Base-by-base conservation (phyloP, 2,888 invertebrate genomes). In the Xestia c-nigrum region DNA sequence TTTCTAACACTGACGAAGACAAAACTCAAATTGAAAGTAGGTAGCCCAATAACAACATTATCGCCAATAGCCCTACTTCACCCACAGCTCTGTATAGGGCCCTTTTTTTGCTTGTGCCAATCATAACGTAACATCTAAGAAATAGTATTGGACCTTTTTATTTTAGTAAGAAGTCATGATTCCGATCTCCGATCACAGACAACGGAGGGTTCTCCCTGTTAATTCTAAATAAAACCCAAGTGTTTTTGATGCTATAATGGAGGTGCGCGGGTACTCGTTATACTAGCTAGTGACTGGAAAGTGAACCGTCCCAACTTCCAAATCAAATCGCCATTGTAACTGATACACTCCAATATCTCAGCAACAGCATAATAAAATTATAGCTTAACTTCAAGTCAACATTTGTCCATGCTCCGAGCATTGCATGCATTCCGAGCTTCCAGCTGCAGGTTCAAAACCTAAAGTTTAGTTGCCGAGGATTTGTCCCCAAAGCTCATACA, bases 1-100 rank as follows among this genome's bases (percentile, higher is more conserved):
- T 91, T 65, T 87, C 89, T 16, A 78, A 88, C 65, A 86, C 78
- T 72, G 81, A 88, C 14, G 87, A 89, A 63, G 80, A 73, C 31
- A 21, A 72, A 63, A 46, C 69, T 59, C 67, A 73, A 52, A 46
- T 68, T 77, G 67, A 85, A 84, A 85, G 87, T 87, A 12, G 16
- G 80, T 83, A 43, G 38, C 59, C 43, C 40, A 64, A 40, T 64
- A 43, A 63, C 6, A 21, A 12, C n/a, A 63, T 31, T n/a, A 59
- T 59, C 38, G 38, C 38, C 61, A 4, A 31, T 9, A 61, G 19
- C 16, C 40, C 0, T 12, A 40, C 40, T 63, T 19, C 38, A 61
- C 5, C 14, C 12, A 43, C 14, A 31, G 6, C 40, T 6, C 3
- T 2, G 40, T 40, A 40, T 63, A 38, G 1, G 6, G 38, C 16